A percentile compares a stretch with the other conserved stretches of the same genome.
These are phyloP conservation scores for Melanargia galathea DNA, from an alignment of 2,888 invertebrate genomes.

Conservation along the genomic window DNA sequence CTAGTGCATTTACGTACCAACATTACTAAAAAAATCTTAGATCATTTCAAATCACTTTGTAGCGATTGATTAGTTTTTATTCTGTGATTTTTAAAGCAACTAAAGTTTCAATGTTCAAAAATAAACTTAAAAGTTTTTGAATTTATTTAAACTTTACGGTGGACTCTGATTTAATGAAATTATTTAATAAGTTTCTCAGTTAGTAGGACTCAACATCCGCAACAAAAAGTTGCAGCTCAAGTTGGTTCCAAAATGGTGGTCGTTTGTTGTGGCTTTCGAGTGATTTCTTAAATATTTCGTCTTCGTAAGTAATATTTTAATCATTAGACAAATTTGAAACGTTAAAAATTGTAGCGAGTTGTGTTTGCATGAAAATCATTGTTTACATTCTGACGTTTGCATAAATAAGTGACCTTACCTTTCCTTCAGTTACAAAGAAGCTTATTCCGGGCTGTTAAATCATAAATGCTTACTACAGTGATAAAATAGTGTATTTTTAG, in stretches of 20 bases:
- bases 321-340: neutral
- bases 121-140: slow-evolving; percentile 20
- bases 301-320: slow-evolving; percentile 49
- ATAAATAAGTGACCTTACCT: slow-evolving; percentile 42
- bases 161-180: slow-evolving; percentile 19
- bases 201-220: slow-evolving; percentile 55
- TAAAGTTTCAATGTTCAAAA: slow-evolving; percentile 26
- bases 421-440: slow-evolving; percentile 58
- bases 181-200: slow-evolving; percentile 40
- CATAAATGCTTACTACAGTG: slow-evolving; percentile 18
- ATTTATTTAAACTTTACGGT: slow-evolving; percentile 13
- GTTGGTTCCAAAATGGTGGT: slow-evolving; percentile 81
- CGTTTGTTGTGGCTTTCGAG: slow-evolving; percentile 80
- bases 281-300: slow-evolving; percentile 54
- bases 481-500: slow-evolving; percentile 15
- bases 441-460: slow-evolving; percentile 33
- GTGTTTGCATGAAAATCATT: neutral
- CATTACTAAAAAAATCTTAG: slow-evolving; percentile 39
- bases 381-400: neutral
- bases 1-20: slow-evolving; percentile 56
- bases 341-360: slow-evolving; percentile 3
- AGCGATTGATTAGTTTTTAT: slow-evolving; percentile 42
- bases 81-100: slow-evolving; percentile 33
- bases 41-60: neutral
- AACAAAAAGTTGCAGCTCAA: slow-evolving; percentile 50